A percentile compares a stretch with the other conserved stretches of the same genome.
Evolutionary conservation across 2,113 vertebrate species (phyloP).

Genomic region (Crotalus viridis): DNA sequence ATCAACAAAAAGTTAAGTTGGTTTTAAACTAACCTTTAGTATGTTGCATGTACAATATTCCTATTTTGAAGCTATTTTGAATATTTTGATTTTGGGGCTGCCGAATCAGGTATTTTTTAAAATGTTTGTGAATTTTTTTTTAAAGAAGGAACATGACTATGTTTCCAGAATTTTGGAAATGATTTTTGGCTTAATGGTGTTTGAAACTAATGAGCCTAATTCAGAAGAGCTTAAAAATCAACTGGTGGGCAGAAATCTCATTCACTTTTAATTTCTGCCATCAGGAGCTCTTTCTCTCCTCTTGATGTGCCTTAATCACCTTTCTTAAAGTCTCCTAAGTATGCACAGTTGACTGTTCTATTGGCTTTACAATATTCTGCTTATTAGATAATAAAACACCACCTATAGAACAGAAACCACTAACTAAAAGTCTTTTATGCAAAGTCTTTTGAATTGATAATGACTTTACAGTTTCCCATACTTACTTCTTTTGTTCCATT

Average conservation of each 20-base stretch:
- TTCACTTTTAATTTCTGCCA: slow-evolving; percentile 47
- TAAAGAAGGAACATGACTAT: not conserved
- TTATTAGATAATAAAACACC: slow-evolving; percentile 9
- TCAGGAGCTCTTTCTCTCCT: slow-evolving; percentile 34
- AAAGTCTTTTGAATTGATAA: slow-evolving; percentile 26
- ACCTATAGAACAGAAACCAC: not conserved
- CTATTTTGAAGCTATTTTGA: not conserved
- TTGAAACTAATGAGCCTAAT: slow-evolving; percentile 43
- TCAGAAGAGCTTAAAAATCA: slow-evolving; percentile 36
- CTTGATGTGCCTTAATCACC: slow-evolving; percentile 18
- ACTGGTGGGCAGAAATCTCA: slow-evolving; percentile 44
- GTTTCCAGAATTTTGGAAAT: not conserved
- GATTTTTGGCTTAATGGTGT: slow-evolving; percentile 45
- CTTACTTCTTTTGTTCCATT: slow-evolving; percentile 1
- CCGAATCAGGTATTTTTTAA: not conserved
- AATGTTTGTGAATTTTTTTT: not conserved
- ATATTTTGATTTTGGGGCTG: not conserved
- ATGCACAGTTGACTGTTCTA: slow-evolving; percentile 27
- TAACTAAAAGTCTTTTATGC: slow-evolving; percentile 27
- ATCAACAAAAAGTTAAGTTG: not conserved
- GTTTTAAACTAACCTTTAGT: not conserved
- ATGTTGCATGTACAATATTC: not conserved
- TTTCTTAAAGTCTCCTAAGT: slow-evolving; percentile 41
- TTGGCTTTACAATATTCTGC: not conserved
- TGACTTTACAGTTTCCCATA: slow-evolving; percentile 32